A percentile compares a stretch with the other conserved stretches of the same genome.
Conservation (phyloP, 2,888 invertebrate species). For the Lasioglossum calceatum region DNA sequence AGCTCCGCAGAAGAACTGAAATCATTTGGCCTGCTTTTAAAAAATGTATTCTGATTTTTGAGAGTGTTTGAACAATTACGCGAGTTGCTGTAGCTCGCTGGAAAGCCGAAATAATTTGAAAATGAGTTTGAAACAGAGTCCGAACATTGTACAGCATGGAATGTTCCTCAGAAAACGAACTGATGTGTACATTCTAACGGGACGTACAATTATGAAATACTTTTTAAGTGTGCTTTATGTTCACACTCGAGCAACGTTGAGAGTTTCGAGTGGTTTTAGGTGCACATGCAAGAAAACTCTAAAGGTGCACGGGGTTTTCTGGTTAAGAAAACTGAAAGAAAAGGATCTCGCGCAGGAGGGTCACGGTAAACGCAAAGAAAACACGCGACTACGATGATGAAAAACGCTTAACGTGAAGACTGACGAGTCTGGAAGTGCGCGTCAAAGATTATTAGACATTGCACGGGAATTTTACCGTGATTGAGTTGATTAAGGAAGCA, state of each 20-base stretch:
- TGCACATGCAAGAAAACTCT: background rate
- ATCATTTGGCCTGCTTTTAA: no score
- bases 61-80: no score
- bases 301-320: background rate
- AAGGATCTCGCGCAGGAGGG: background rate
- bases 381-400: background rate
- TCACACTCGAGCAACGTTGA: background rate
- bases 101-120: background rate
- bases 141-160: background rate
- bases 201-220: slow-evolving; percentile 15
- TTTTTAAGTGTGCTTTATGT: background rate
- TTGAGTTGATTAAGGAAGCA: slow-evolving; percentile 32
- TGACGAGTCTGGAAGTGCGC: background rate
- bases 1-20: no score
- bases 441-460: slow-evolving; percentile 22
- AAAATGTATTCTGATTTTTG: no score
- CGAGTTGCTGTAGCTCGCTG: no score
- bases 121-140: no score
- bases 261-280: slow-evolving; percentile 22
- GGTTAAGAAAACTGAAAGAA: background rate
- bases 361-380: background rate
- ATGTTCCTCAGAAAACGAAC: background rate
- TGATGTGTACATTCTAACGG: background rate
- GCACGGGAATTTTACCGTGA: slow-evolving; percentile 4
- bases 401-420: background rate